Base-by-base conservation (phyloP, 2,888 invertebrate genomes). In the Thereva nobilitata region DNA sequence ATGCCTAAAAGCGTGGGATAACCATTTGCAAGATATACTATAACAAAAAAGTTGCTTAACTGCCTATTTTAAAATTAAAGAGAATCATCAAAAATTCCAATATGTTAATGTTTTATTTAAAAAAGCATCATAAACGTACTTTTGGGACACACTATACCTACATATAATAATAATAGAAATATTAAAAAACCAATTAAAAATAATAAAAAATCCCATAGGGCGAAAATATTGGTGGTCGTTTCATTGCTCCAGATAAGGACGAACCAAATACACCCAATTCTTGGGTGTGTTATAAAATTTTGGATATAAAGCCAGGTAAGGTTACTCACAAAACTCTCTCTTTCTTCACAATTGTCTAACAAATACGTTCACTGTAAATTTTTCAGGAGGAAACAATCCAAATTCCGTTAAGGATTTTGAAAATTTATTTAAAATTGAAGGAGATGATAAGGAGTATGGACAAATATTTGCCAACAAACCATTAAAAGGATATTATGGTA, bases 401-500 rank as follows among this genome's bases (percentile, higher is more conserved):
- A 12, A 81, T 45, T 68, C 81, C 5, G 73, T 74, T 0, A 66
- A 74, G 0, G 79, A 82, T 0, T 74, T 70, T 41, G 65, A 70
- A 4, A 72, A 75, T 0, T 75, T 84, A 4, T 74, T 76, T 57
- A 70, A 67, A 23, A 82, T 84, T 72, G 73, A 76, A 59, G 70
- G 68, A 5, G 77, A 78, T 64, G 74, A 77, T 40, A 79, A 80
- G 52, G 74, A 78, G 7, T 80, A 79, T 44, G 84, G 83, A 4
- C 80, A 83, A 66, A 76, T 87, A 5, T 76, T 79, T 70, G 81
- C 84, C 0, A 73, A 74, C 0, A 77, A 79, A 72, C 77, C 82
- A 68, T 74, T 88, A 40, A 79, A 76, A 71, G 84, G 84, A 1
- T 85, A 81, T 73, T 87, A 86, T 83, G 88, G 88, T 41, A 81